Evolutionary conservation across 2,888 invertebrate genomes (phyloP).

Genomic region (Theodoxus fluviatilis): DNA sequence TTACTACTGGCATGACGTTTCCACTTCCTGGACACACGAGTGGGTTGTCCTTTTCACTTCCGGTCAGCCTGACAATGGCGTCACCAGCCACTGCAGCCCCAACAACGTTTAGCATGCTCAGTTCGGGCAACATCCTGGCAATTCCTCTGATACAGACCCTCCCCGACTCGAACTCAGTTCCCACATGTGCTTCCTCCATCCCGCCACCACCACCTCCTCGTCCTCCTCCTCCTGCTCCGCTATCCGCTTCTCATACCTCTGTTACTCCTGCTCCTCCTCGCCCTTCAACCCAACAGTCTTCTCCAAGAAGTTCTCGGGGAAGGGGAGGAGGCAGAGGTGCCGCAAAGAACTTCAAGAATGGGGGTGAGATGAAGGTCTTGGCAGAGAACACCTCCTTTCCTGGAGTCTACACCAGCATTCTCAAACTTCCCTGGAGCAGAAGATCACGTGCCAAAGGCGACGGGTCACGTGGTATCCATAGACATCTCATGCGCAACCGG

Average conservation of each 20-base stretch:
- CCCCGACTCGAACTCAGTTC: conserved; percentile 26
- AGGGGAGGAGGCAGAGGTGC: conserved; percentile 27
- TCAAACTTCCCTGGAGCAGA: conserved; percentile 55
- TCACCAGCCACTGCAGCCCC: conserved; percentile 22
- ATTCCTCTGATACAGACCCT: conserved; percentile 31
- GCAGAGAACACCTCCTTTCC: conserved; percentile 51
- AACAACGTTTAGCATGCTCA: no score
- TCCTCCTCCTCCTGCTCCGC: background rate
- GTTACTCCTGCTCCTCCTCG: background rate
- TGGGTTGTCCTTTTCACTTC: background rate
- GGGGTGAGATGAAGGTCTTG: conserved; percentile 51
- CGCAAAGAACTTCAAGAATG: conserved; percentile 30
- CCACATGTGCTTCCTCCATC: background rate
- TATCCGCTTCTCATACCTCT: background rate
- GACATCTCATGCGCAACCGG: no score
- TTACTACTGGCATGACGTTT: no score
- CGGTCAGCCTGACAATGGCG: background rate
- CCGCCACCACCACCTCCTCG: background rate
- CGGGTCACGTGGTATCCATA: no score
- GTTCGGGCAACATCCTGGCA: conserved; percentile 29
- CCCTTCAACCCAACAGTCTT: background rate
- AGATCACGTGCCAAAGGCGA: conserved; percentile 47
- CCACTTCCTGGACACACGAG: conserved; percentile 1
- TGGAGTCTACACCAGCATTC: conserved; percentile 56
- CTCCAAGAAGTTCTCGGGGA: conserved; percentile 28